A percentile compares a stretch with the other conserved stretches of the same genome.
Evolutionary conservation across 2,113 vertebrate species (phyloP).

Genomic region (Atlantisia rogersi): DNA sequence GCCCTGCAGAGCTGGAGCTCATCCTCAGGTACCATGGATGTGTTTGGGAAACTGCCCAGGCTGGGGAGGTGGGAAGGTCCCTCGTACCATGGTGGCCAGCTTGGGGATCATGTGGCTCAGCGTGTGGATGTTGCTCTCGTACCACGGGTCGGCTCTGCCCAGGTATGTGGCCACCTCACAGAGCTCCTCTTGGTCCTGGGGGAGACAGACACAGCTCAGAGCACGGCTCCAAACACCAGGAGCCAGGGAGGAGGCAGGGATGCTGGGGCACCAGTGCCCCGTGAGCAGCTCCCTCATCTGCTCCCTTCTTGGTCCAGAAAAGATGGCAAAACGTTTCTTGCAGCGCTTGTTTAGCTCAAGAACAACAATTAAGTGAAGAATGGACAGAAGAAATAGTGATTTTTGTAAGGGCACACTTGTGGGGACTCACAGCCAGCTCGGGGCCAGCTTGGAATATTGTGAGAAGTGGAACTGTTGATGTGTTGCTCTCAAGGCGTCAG

Average conservation of each 20-base stretch:
- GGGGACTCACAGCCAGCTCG: background rate
- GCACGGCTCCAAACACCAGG: background rate
- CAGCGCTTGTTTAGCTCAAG: background rate
- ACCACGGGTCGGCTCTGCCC: constrained; percentile 90
- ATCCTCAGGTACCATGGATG: fast-evolving
- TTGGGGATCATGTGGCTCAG: constrained; percentile 87
- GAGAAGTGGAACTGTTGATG: background rate
- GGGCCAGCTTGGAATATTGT: background rate
- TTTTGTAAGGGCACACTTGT: background rate
- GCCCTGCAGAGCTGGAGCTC: background rate
- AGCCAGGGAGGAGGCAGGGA: background rate
- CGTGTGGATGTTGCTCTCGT: constrained; percentile 85
- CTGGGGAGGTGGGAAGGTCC: background rate
- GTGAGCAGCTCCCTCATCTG: background rate
- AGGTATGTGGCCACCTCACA: constrained; percentile 86
- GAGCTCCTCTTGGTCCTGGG: constrained; percentile 48
- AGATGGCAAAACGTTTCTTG: background rate
- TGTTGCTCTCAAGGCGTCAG: background rate
- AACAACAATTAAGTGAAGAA: background rate
- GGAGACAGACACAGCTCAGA: background rate
- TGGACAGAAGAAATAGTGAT: background rate
- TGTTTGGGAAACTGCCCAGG: background rate
- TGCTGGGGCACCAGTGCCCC: fast-evolving
- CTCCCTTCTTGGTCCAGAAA: background rate
- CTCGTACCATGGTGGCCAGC: constrained; percentile 85